Evolutionary conservation across 2,888 invertebrate genomes (phyloP).

Genomic region (Lamellibrachia satsuma): DNA sequence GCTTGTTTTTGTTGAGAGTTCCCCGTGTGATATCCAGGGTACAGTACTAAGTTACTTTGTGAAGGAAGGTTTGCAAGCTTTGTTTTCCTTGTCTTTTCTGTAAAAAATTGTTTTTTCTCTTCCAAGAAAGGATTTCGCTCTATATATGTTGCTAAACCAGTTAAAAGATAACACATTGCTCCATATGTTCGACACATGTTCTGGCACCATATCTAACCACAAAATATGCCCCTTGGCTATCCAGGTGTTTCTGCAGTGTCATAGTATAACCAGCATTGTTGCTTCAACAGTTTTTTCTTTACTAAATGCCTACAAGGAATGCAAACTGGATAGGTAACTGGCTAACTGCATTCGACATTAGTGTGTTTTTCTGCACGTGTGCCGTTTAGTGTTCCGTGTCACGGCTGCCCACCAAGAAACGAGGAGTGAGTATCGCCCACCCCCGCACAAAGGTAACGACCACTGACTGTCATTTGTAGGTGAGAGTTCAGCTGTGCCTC

Average conservation of each 20-base stretch:
- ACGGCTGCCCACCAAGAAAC: background rate
- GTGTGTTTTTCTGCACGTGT: background rate
- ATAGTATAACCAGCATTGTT: background rate
- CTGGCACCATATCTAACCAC: background rate
- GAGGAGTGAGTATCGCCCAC: background rate
- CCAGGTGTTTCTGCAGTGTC: background rate
- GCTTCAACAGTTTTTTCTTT: background rate
- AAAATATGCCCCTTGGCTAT: constrained; percentile 1
- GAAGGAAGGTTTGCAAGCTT: background rate
- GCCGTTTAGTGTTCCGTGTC: background rate
- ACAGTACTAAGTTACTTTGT: background rate
- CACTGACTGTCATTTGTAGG: too few species aligned
- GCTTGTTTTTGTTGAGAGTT: background rate
- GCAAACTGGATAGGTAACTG: background rate
- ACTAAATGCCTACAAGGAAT: background rate
- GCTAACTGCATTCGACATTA: background rate
- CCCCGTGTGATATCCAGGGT: background rate
- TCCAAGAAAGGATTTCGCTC: too few species aligned
- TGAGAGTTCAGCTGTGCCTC: too few species aligned
- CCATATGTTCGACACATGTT: background rate
- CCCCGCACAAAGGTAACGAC: background rate
- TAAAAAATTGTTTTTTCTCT: background rate
- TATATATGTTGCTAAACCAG: background rate
- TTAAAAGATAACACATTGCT: background rate
- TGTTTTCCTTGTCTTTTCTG: background rate